Evolutionary conservation across 1,140 invertebrate species (phyloP).

Genomic region (Oryctes rhinoceros): DNA sequence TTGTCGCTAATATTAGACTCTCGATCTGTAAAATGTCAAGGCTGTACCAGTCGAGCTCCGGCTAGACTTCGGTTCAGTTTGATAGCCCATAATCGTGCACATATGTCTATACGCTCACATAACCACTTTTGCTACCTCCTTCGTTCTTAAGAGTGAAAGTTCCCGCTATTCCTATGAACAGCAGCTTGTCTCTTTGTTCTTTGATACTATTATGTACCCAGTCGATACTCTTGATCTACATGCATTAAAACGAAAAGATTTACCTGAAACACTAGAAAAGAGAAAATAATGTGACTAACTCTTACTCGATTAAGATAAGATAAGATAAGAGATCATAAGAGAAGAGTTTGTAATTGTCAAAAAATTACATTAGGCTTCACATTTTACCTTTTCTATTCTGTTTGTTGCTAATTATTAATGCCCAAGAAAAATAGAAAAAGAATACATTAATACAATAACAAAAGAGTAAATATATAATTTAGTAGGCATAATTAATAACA

Average conservation of each 20-base stretch:
- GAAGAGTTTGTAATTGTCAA: no score
- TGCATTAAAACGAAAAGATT: constrained; percentile 19
- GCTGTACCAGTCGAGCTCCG: constrained; percentile 42
- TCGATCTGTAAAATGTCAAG: constrained; percentile 43
- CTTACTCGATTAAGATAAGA: no score
- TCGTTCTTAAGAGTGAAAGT: constrained; percentile 24
- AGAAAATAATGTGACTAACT: no score
- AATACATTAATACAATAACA: no score
- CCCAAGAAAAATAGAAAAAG: no score
- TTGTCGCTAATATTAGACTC: constrained; percentile 43
- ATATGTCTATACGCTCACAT: constrained; percentile 28
- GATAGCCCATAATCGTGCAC: constrained; percentile 18
- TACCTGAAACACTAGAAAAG: no score
- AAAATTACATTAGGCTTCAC: no score
- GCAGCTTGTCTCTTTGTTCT: not conserved
- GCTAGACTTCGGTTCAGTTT: constrained; percentile 42
- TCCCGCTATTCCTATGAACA: constrained; percentile 3
- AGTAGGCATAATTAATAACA: no score
- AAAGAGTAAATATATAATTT: no score
- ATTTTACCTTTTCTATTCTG: no score
- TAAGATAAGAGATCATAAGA: no score
- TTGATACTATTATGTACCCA: not conserved
- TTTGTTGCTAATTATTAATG: no score
- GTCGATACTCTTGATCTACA: not conserved
- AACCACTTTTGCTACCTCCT: constrained; percentile 17